Evolutionary conservation across 1,140 invertebrate species (phyloP), one percentile per base, ranked within the genome.

Genomic region (Nebria ingens): DNA sequence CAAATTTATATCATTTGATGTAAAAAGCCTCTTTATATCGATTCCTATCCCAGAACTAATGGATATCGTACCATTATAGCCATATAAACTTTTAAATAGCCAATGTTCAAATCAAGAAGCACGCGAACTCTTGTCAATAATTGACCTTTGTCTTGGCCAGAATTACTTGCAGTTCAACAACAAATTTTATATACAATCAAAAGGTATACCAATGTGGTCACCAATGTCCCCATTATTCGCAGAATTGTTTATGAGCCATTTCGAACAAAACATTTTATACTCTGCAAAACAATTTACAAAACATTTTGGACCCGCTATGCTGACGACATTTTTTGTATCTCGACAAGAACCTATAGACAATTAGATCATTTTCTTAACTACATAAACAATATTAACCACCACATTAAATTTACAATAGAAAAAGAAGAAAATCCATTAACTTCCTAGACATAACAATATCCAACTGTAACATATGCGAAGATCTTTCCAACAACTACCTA

Each of bases 301-400:
- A 29, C 13, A 6, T 29, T 29, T 13, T 29, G 13, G 25, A 4
- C 4, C 13, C 4, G 25, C 4, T 29, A 29, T 29, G 25, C 13
- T 29, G 13, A 29, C 13, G 25, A 29, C 13, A 29, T 29, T 6
- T 6, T 29, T 29, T 29, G 25, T 29, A 6, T 29, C 4, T 4
- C 13, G 4, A 29, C 4, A 6, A 13, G 25, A 29, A 29, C 25
- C 13, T 4, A 29, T 29, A 29, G 25, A 29, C 25, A 29, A 29
- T 29, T 29, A 29, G 34, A 45, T 57, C 51, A 57, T 50, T 22
- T 19, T 9, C 4, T n/a, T n/a, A n/a, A n/a, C n/a, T n/a, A n/a
- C n/a, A n/a, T n/a, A n/a, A n/a, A n/a, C n/a, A n/a, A n/a, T n/a
- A n/a, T n/a, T n/a, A n/a, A n/a, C n/a, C n/a, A n/a, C n/a, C n/a